Evolutionary conservation across 2,888 invertebrate species (phyloP), one percentile per base, ranked within the genome.

Genomic region (Nipponacmea schrenckii): DNA sequence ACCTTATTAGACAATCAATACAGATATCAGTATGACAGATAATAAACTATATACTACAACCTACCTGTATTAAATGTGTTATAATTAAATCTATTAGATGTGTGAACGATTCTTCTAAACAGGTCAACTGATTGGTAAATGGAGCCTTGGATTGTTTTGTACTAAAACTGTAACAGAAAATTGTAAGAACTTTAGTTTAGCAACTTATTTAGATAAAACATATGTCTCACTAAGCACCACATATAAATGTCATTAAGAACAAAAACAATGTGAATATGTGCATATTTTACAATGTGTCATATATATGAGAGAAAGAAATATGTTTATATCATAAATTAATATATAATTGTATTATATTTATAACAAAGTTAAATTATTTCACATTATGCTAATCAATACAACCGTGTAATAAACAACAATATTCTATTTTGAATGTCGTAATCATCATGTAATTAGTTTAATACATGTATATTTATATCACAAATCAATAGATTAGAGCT

Each of bases 1-100:
- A 14, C 20, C 67, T n/a, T n/a, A 26, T 46, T 44, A 67, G 12
- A 46, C 3, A 46, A 7, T 27, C 1, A 64, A 3, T 64, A 64
- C 12, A 39, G 64, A 64, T 14, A 7, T 24, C 27, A 64, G 3
- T 64, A 12, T 20, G 5, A 45, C 67, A 64, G n/a, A n/a, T n/a
- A 44, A 63, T 17, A 62, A 17, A 31, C 62, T 15, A 26, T 15
- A 31, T 31, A 27, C 39, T 4, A 15, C 39, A 39, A 39, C 39
- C 78, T 81, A 90, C 91, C 88, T 91, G 91, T 1, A 91, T 89
- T n/a, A 91, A 85, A 3, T 90, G 89, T 14, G 86, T 84, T 0
- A 87, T 77, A 0, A 82, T 81, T 44, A 80, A 77, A 72, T 87
- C 87, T 8, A 87, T 85, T 31, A 87, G 79, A 26, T 81, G 77